Evolutionary conservation across 2,888 invertebrate species (phyloP).

Genomic region (Campopleginae sp.): DNA sequence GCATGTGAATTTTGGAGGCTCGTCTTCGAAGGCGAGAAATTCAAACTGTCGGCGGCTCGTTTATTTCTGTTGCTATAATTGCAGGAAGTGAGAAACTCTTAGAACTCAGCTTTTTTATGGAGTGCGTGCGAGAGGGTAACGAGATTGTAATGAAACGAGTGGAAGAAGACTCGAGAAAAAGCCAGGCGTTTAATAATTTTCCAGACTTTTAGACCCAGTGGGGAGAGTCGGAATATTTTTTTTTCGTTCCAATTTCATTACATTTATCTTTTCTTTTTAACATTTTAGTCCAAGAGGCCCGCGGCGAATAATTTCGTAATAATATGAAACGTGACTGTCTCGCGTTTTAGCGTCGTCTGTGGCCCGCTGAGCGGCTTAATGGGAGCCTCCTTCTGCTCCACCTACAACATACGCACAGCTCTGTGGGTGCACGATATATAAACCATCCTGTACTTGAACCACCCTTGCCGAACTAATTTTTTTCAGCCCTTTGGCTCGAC

Average conservation of each 20-base stretch:
- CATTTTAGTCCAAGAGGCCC: slow-evolving; percentile 44
- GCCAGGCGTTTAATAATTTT: slow-evolving; percentile 34
- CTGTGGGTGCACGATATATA: slow-evolving; percentile 67
- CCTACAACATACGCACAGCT: slow-evolving; percentile 59
- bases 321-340: slow-evolving; percentile 77
- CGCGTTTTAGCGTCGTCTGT: slow-evolving; percentile 74
- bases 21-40: neutral
- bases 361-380: slow-evolving; percentile 78
- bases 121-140: neutral
- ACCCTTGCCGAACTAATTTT: slow-evolving; percentile 61
- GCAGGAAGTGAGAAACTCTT: neutral
- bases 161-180: slow-evolving; percentile 30
- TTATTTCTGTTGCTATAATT: slow-evolving; percentile 18
- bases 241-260: neutral
- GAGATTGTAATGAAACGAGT: neutral
- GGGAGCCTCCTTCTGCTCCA: slow-evolving; percentile 76
- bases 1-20: neutral
- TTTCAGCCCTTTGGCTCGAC: slow-evolving; percentile 67
- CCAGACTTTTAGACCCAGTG: slow-evolving; percentile 51
- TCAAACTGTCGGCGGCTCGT: neutral
- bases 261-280: slow-evolving; percentile 19
- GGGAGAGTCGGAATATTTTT: neutral
- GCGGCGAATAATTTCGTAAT: slow-evolving; percentile 77
- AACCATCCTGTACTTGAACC: slow-evolving; percentile 64
- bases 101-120: neutral